These are phyloP conservation scores for Itoplectis maculator DNA, from an alignment of 2,888 invertebrate species.

Conservation along the genomic window DNA sequence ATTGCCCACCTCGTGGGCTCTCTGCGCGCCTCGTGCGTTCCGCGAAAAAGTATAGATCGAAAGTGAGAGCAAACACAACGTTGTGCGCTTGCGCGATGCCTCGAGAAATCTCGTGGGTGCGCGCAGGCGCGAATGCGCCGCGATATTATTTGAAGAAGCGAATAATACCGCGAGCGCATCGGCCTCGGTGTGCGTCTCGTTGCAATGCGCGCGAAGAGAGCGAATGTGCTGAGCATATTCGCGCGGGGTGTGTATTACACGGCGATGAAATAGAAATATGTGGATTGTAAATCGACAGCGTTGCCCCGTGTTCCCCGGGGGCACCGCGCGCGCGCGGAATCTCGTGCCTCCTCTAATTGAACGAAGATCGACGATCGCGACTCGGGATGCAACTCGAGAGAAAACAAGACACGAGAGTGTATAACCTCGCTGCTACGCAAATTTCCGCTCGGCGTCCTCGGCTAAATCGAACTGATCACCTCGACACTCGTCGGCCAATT, in stretches of 20 bases:
- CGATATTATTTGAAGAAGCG: slow-evolving; percentile 62
- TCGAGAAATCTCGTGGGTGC: slow-evolving; percentile 44
- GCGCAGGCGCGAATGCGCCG: neutral
- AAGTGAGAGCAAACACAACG: slow-evolving; percentile 54
- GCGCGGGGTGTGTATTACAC: slow-evolving; percentile 54
- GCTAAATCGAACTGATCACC: slow-evolving; percentile 34
- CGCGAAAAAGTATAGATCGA: slow-evolving; percentile 33
- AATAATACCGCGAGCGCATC: slow-evolving; percentile 28
- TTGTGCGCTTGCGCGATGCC: slow-evolving; percentile 1
- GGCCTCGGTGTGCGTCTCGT: slow-evolving; percentile 23
- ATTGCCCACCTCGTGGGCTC: slow-evolving; percentile 17
- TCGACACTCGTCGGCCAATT: slow-evolving; percentile 54
- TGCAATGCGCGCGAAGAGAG: slow-evolving; percentile 5
- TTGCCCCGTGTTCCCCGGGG: slow-evolving; percentile 42
- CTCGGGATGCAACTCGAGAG: too few species aligned
- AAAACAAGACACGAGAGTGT: slow-evolving; percentile 5
- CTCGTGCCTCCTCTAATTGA: slow-evolving; percentile 64
- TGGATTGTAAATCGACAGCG: slow-evolving; percentile 63
- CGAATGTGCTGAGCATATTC: slow-evolving; percentile 9
- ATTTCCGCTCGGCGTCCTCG: slow-evolving; percentile 2
- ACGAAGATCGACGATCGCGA: slow-evolving; percentile 63
- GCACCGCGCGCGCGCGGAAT: slow-evolving; percentile 21
- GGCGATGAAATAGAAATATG: slow-evolving; percentile 57
- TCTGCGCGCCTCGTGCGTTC: slow-evolving; percentile 11
- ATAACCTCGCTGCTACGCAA: slow-evolving; percentile 2